Percentiles rank a stretch among this genome's conserved stretches.
Conservation (phyloP, 2,113 vertebrate species). For the Coracopsis vasa region DNA sequence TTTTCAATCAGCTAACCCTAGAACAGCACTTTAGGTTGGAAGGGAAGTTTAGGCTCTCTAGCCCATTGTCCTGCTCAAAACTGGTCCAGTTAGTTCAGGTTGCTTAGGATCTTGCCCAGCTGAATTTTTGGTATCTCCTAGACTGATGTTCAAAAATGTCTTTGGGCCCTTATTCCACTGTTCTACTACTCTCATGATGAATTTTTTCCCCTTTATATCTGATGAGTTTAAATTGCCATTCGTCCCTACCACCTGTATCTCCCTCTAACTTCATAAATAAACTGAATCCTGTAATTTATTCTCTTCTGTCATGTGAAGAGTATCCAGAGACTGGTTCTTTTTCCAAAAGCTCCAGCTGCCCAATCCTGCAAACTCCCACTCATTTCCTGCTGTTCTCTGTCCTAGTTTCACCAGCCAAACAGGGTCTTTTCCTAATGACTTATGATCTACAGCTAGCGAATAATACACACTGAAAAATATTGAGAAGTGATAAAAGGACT, state of each 20-base stretch:
- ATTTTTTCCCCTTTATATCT: neutral
- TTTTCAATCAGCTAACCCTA: neutral
- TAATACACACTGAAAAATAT: neutral
- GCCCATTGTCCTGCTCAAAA: neutral
- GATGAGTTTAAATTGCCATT: neutral
- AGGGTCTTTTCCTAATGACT: neutral
- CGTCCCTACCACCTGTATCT: neutral
- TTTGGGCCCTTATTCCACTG: neutral
- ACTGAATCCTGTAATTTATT: neutral
- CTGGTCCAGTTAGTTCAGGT: neutral
- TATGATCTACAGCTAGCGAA: neutral
- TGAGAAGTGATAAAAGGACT: neutral
- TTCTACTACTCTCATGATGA: too few relatives aligned
- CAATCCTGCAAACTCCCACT: neutral
- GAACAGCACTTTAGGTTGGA: neutral
- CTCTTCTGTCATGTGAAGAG: neutral
- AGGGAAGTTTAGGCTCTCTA: neutral
- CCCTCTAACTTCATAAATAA: neutral
- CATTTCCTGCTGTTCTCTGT: neutral
- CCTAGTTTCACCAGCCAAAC: neutral
- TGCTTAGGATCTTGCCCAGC: neutral
- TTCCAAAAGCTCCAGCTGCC: neutral
- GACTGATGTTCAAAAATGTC: neutral
- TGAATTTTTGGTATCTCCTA: neutral
- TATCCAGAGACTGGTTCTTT: neutral